A percentile compares a stretch with the other conserved stretches of the same genome.
These are phyloP conservation scores for Craniophora ligustri DNA, from an alignment of 2,888 invertebrate species.

Conservation along the genomic window DNA sequence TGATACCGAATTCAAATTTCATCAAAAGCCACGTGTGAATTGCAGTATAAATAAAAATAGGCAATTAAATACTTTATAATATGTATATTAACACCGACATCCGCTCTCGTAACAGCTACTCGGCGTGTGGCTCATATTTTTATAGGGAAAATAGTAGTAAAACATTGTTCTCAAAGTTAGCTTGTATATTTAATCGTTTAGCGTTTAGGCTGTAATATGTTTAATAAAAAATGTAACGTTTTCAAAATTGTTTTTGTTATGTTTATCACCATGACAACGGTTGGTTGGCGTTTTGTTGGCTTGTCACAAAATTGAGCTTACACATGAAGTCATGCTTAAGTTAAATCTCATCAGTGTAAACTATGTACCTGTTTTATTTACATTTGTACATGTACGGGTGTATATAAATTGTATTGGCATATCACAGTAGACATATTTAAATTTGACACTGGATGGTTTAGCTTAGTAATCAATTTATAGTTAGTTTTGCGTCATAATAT, in stretches of 20 bases:
- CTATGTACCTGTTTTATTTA: conserved; percentile 40
- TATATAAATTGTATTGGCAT: conserved; percentile 82
- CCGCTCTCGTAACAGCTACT: conserved; percentile 22
- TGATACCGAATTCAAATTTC: too few species aligned
- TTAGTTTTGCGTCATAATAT: conserved; percentile 45
- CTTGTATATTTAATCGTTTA: conserved; percentile 59
- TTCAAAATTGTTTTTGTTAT: conserved; percentile 22
- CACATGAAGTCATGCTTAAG: conserved; percentile 24
- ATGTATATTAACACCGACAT: conserved; percentile 24
- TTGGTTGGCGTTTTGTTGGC: conserved; percentile 6
- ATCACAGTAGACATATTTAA: conserved; percentile 66
- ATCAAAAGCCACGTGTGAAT: conserved; percentile 5
- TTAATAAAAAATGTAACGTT: conserved; percentile 15
- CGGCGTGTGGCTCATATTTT: conserved; percentile 50
- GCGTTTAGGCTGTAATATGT: conserved; percentile 36
- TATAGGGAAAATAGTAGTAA: conserved; percentile 61
- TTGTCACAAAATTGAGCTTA: conserved; percentile 21
- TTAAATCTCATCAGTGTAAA: conserved; percentile 25
- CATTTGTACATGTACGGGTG: conserved; percentile 71
- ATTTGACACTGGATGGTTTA: conserved; percentile 49
- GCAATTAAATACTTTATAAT: conserved; percentile 30
- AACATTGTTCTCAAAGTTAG: conserved; percentile 60
- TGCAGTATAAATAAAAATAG: conserved; percentile 13
- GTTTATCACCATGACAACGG: background rate
- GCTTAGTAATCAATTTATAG: conserved; percentile 41